Evolutionary conservation across 2,888 invertebrate genomes (phyloP).

Genomic region (Trachelus stipa): DNA sequence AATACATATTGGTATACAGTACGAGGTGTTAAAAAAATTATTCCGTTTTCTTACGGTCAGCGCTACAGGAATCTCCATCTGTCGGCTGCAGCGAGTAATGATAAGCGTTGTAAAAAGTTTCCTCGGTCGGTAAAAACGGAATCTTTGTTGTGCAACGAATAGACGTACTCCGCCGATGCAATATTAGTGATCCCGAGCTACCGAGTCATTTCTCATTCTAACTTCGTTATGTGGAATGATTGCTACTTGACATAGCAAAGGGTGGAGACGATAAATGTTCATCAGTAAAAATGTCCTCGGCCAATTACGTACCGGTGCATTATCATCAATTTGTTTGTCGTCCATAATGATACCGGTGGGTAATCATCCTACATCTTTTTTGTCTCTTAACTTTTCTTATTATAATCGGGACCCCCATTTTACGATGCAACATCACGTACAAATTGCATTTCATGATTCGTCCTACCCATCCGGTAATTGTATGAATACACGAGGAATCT

Average conservation of each 20-base stretch:
- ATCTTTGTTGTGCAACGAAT: neutral
- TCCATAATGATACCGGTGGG: neutral
- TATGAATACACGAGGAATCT: neutral
- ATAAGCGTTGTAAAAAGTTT: neutral
- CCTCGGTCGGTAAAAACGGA: neutral
- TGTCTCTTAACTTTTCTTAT: neutral
- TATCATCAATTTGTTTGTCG: neutral
- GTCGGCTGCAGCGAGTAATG: neutral
- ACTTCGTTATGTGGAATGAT: neutral
- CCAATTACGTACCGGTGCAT: neutral
- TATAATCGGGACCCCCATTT: neutral
- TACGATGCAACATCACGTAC: neutral
- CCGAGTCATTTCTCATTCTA: neutral
- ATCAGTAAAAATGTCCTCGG: neutral
- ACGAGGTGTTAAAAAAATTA: neutral
- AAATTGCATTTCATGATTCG: neutral
- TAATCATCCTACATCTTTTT: neutral
- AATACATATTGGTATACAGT: slow-evolving; percentile 14
- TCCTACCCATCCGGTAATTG: neutral
- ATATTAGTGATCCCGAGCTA: neutral
- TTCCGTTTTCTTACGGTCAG: neutral
- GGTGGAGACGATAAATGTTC: neutral
- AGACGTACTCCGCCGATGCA: neutral
- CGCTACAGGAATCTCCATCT: neutral
- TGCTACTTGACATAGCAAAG: neutral